Base-by-base conservation (phyloP, 2,888 invertebrate species). In the Drosophila paranaensis region DNA sequence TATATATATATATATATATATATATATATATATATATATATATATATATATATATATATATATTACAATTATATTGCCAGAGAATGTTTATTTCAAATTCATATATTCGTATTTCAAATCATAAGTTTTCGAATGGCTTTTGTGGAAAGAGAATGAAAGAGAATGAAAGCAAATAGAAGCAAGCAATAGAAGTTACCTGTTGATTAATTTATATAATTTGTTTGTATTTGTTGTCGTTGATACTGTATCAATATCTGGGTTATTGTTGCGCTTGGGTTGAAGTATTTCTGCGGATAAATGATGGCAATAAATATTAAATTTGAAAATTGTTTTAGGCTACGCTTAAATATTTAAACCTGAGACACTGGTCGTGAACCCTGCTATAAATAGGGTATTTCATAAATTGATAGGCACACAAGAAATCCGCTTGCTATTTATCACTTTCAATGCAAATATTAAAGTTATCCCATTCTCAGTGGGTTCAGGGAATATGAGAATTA, bases 261-360 rank as follows among this genome's bases (percentile, higher is more conserved):
- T 72, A 35, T 65, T 56, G 50, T 51, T 65, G 60, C 40, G 42
- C 56, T 16, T 57, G 54, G 68, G 82, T 77, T 82, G 82, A 77
- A 79, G 77, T 82, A 77, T 81, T 90, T 90, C 91, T 91, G 81
- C 57, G 71, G 82, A 81, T 72, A 71, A 73, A 68, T 43, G 9
- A 56, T 46, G 25, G 33, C 37, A 48, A 27, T 3, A 39, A 3
- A 10, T n/a, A 30, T 56, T 27, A 25, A 50, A 13, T 43, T 33
- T 33, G 6, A 33, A 8, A 54, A 58, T 39, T 40, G 27, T 54
- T 30, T n/a, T 11, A 8, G 3, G 11, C 25, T 25, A 10, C 33
- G 10, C 33, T 14, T 30, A 13, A 46, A 27, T 20, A 14, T 6
- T 10, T 20, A 30, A 11, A 42, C 20, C 46, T 54, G 48, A n/a